Conservation (phyloP, 2,797 vertebrate species). For the Pelodytes ibericus region DNA sequence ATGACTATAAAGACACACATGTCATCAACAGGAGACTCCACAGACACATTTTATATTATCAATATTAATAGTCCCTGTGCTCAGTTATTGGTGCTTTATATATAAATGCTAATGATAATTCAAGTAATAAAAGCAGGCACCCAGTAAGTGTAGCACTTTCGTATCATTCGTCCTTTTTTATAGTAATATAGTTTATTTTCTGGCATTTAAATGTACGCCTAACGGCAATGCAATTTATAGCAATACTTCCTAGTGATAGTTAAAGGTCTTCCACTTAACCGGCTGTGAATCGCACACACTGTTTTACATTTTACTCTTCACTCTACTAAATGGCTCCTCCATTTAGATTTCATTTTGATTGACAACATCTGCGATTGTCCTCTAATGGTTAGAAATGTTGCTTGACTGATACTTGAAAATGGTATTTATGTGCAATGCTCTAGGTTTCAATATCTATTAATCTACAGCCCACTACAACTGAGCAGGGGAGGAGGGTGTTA, state of each 20-base stretch:
- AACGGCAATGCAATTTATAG: conserved; percentile 36
- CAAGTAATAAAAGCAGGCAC: not conserved
- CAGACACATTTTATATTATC: too few relatives aligned
- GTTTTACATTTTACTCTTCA: conserved; percentile 15
- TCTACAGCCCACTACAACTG: not conserved
- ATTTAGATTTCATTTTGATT: conserved; percentile 36
- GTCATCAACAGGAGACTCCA: too few relatives aligned
- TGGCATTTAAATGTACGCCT: conserved; percentile 35
- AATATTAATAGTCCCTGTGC: too few relatives aligned
- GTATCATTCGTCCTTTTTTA: not conserved
- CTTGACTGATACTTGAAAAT: conserved; percentile 2
- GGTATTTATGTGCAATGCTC: conserved; percentile 22
- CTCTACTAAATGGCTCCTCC: conserved; percentile 26
- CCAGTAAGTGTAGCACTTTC: not conserved
- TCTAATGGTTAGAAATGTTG: conserved; percentile 37
- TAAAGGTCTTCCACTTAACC: conserved; percentile 41
- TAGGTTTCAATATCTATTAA: conserved; percentile 4
- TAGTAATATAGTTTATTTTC: conserved; percentile 12
- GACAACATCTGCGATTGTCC: conserved; percentile 39
- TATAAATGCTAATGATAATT: conserved; percentile 8
- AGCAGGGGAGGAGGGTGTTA: not conserved
- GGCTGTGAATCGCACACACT: conserved; percentile 31
- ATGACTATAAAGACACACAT: too few relatives aligned
- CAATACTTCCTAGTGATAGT: conserved; percentile 30
- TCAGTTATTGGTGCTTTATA: not conserved